phyloP scores from a whole-genome alignment of 2,888 invertebrate species.

The Eledona agricola region DNA sequence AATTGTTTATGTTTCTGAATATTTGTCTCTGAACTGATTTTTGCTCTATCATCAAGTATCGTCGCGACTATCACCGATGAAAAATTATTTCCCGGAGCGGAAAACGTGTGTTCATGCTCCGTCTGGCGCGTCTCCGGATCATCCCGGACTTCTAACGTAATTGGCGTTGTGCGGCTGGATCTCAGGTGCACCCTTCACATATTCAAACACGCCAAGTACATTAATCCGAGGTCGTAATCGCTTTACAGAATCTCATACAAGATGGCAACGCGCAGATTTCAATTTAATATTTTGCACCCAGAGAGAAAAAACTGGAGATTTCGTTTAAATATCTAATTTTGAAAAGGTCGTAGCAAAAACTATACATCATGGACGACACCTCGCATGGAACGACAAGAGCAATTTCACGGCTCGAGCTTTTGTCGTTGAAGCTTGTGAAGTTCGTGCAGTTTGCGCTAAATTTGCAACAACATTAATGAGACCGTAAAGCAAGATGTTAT shows the following conservation, averaged over 20 bases:
- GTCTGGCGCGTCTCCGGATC: constrained; percentile 8
- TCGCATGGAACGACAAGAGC: constrained; percentile 14
- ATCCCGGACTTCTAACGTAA: constrained; percentile 18
- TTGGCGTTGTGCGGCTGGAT: constrained; percentile 15
- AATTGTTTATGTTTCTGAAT: too few relatives aligned
- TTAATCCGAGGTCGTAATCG: too few relatives aligned
- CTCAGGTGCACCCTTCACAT: constrained; percentile 18
- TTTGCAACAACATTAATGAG: constrained; percentile 13
- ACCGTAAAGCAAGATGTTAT: constrained; percentile 8
- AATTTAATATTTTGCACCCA: too few relatives aligned
- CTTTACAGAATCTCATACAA: constrained; percentile 5
- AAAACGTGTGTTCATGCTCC: constrained; percentile 49
- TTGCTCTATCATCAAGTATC: too few relatives aligned
- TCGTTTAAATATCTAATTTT: background rate
- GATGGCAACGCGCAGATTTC: background rate
- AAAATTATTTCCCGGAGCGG: constrained; percentile 49
- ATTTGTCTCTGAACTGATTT: too few relatives aligned
- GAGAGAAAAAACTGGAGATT: too few relatives aligned
- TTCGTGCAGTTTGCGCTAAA: constrained; percentile 23
- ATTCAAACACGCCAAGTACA: constrained; percentile 15
- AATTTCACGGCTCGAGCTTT: constrained; percentile 29
- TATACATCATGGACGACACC: constrained; percentile 26
- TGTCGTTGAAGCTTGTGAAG: constrained; percentile 14
- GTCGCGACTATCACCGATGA: constrained; percentile 16
- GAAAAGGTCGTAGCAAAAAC: constrained; percentile 8